Conservation (phyloP, 2,113 vertebrate genomes). For the Acanthisitta chloris region DNA sequence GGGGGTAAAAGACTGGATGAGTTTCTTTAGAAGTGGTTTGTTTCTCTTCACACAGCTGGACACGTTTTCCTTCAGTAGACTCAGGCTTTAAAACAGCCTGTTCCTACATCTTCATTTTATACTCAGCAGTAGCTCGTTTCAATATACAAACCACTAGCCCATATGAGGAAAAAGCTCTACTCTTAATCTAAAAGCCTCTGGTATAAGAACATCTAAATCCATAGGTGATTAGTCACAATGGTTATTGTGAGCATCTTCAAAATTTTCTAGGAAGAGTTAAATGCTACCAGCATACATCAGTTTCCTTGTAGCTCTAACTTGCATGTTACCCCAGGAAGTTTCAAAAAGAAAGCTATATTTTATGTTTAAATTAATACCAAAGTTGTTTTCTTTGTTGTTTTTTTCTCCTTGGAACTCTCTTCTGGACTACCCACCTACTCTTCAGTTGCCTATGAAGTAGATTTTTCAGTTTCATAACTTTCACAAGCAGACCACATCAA, state of each 20-base stretch:
- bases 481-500: background rate
- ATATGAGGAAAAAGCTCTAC: background rate
- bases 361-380: background rate
- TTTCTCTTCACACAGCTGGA: slow-evolving; percentile 9
- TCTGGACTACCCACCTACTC: background rate
- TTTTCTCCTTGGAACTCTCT: background rate
- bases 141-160: background rate
- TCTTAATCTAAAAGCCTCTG: background rate
- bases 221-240: background rate
- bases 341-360: background rate
- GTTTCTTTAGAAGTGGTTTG: background rate
- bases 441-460: background rate
- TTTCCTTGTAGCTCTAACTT: background rate
- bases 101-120: background rate
- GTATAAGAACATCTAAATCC: background rate
- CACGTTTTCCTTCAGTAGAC: background rate
- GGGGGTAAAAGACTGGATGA: background rate
- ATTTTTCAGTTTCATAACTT: background rate
- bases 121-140: background rate
- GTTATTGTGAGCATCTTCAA: background rate
- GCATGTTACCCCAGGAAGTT: background rate
- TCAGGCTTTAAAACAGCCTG: background rate
- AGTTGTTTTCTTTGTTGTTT: background rate
- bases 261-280: background rate
- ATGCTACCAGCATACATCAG: background rate